These are phyloP conservation scores for Xanthorhoe spadicearia DNA, from an alignment of 2,888 invertebrate species.

Conservation along the genomic window DNA sequence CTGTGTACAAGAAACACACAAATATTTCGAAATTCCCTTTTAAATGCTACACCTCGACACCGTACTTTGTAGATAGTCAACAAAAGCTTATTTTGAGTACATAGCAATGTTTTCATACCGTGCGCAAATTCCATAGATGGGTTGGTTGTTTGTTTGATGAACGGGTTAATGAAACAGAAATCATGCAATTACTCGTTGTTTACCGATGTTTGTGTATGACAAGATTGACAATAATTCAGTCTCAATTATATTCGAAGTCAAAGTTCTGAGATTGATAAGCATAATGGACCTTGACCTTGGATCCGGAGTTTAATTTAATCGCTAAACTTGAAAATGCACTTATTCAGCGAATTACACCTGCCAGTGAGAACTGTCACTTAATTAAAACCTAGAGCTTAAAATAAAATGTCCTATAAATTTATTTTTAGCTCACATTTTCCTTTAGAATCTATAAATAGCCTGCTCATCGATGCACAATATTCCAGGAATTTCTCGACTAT, in stretches of 20 bases:
- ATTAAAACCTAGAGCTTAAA: background rate
- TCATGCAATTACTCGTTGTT: conserved; percentile 43
- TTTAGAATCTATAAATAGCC: conserved; percentile 51
- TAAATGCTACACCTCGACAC: conserved; percentile 47
- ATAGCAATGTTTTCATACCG: conserved; percentile 32
- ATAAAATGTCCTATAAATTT: conserved; percentile 10
- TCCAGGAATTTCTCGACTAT: conserved; percentile 76
- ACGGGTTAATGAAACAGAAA: conserved; percentile 40
- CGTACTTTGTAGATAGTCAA: conserved; percentile 44
- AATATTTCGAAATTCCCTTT: conserved; percentile 69
- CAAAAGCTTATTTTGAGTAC: conserved; percentile 41
- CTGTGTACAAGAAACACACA: conserved; percentile 59
- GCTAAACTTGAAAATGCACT: background rate
- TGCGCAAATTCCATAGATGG: conserved; percentile 35
- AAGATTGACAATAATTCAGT: conserved; percentile 38
- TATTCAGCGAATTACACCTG: background rate
- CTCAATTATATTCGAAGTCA: conserved; percentile 45
- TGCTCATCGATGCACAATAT: conserved; percentile 60
- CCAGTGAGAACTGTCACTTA: background rate
- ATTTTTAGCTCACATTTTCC: conserved; percentile 34
- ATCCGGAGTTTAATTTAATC: conserved; percentile 32
- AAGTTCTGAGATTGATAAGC: conserved; percentile 45
- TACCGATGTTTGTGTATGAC: conserved; percentile 39
- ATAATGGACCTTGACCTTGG: conserved; percentile 45
- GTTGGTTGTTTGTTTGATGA: conserved; percentile 41